Conservation (phyloP, 1,140 invertebrate species). For the Drosophila arawakana region DNA sequence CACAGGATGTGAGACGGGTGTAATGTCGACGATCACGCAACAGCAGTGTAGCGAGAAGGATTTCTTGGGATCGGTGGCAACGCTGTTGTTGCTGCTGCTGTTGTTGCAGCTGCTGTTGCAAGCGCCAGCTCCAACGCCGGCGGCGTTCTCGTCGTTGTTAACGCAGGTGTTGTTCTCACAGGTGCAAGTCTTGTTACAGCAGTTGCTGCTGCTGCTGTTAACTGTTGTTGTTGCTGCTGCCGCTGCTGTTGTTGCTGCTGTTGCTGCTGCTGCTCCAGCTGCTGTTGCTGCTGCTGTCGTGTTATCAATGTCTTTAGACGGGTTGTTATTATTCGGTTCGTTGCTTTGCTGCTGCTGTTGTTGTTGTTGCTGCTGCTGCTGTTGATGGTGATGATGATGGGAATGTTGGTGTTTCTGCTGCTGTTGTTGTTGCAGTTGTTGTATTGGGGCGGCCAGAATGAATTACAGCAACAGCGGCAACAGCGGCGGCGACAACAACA, state of each 20-base stretch:
- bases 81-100: slow-evolving; percentile 59
- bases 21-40: slow-evolving; percentile 85
- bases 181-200: slow-evolving; percentile 4
- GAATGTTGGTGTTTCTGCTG: slow-evolving; percentile 9
- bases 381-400: slow-evolving; percentile 17
- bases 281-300: slow-evolving; percentile 54
- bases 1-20: slow-evolving; percentile 81
- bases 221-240: slow-evolving; percentile 2
- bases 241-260: slow-evolving; percentile 3
- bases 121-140: slow-evolving; percentile 17
- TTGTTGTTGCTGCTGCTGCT: slow-evolving; percentile 43
- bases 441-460: slow-evolving; percentile 83
- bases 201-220: slow-evolving; percentile 9
- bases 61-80: slow-evolving; percentile 75
- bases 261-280: slow-evolving; percentile 39
- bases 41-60: slow-evolving; percentile 84
- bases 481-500: slow-evolving; percentile 32
- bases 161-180: slow-evolving; percentile 1
- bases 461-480: slow-evolving; percentile 68
- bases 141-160: slow-evolving; percentile 7
- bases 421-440: slow-evolving; percentile 74
- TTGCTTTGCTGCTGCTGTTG: slow-evolving; percentile 39
- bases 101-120: slow-evolving; percentile 36
- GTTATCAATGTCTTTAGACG: slow-evolving; percentile 23
- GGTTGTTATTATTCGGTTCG: slow-evolving; percentile 30